A percentile compares a stretch with the other conserved stretches of the same genome.
These are phyloP conservation scores for Anabacerthia variegaticeps DNA, from an alignment of 2,797 vertebrate genomes.

Conservation along the genomic window DNA sequence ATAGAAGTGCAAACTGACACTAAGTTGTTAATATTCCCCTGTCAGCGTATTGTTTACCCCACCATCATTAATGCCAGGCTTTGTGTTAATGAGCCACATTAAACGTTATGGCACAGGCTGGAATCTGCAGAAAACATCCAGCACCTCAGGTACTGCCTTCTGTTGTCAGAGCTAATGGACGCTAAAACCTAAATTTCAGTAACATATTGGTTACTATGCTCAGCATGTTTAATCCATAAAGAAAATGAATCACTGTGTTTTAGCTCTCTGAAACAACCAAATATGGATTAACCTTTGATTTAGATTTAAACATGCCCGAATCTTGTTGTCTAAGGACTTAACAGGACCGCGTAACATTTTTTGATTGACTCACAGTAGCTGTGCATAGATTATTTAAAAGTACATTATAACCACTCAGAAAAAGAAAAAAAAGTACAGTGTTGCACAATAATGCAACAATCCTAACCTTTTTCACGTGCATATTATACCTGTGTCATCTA, in stretches of 20 bases:
- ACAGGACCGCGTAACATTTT: slow-evolving; percentile 23
- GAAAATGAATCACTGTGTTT: slow-evolving; percentile 66
- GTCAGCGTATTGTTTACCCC: not conserved
- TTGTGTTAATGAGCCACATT: not conserved
- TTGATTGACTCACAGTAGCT: slow-evolving; percentile 21
- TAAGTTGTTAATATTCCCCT: not conserved
- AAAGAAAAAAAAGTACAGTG: not conserved
- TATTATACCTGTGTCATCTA: not conserved
- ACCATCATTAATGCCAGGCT: not conserved
- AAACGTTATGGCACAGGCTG: not conserved
- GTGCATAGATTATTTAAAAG: slow-evolving; percentile 63
- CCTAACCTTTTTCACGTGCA: not conserved
- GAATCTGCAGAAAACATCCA: not conserved
- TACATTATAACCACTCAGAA: not conserved
- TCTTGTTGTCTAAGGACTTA: slow-evolving; percentile 56
- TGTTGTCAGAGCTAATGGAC: slow-evolving; percentile 35
- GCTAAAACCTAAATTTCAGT: slow-evolving; percentile 45
- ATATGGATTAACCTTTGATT: slow-evolving; percentile 73
- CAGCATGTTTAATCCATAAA: slow-evolving; percentile 58
- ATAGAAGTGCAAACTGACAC: not conserved
- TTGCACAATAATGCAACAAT: not conserved
- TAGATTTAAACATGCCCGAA: slow-evolving; percentile 51
- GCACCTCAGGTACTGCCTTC: not conserved
- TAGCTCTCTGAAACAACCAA: slow-evolving; percentile 67
- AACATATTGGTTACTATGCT: slow-evolving; percentile 44